These are phyloP conservation scores for Drosophila oshimai DNA, from an alignment of 1,140 invertebrate genomes.

Conservation along the genomic window DNA sequence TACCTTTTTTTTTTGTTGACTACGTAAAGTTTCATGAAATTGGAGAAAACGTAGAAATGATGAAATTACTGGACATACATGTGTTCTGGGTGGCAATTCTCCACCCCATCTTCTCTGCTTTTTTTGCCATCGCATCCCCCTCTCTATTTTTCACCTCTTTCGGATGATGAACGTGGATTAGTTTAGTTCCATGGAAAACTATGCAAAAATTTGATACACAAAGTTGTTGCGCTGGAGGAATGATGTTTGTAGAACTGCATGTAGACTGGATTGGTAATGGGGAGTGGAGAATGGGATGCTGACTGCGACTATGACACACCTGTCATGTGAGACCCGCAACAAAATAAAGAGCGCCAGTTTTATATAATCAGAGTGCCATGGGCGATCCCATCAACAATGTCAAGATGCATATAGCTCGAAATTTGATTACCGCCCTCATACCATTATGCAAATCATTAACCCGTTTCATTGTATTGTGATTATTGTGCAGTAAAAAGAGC, in stretches of 20 bases:
- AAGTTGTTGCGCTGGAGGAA: conserved; percentile 15
- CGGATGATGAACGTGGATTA: conserved; percentile 34
- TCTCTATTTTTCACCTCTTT: neutral
- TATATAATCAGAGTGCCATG: conserved; percentile 28
- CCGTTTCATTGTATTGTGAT: neutral
- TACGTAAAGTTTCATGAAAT: conserved; percentile 71
- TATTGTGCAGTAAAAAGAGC: neutral
- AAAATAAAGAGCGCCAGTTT: conserved; percentile 20
- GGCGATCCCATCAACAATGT: conserved; percentile 11
- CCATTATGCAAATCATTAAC: neutral
- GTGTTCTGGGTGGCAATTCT: conserved; percentile 24
- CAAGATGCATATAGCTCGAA: conserved; percentile 13
- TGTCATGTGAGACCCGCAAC: conserved; percentile 28
- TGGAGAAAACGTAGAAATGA: conserved; percentile 76
- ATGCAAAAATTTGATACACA: conserved; percentile 55
- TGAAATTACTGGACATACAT: conserved; percentile 75
- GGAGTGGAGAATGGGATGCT: neutral
- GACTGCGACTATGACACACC: conserved; percentile 36
- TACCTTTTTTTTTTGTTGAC: conserved; percentile 21
- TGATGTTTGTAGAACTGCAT: neutral
- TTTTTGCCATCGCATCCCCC: neutral
- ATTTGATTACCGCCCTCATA: neutral
- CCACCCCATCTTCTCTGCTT: neutral
- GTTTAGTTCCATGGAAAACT: conserved; percentile 58
- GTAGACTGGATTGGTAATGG: neutral